These are phyloP conservation scores for Anticlea derivata DNA, from an alignment of 2,888 invertebrate species.

Conservation along the genomic window DNA sequence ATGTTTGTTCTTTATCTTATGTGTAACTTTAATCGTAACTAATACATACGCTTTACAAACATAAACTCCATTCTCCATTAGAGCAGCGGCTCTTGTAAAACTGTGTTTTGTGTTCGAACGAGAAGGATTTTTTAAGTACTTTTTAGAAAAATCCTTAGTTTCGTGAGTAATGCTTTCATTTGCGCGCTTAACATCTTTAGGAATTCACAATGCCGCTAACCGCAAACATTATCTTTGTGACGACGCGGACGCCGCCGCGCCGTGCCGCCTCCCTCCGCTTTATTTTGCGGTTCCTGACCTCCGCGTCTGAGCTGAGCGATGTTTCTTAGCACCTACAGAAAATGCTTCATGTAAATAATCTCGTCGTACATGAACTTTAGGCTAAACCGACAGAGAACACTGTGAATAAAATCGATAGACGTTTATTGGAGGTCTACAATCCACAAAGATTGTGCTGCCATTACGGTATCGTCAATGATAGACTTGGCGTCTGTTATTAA, in stretches of 20 bases:
- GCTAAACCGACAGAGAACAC: too few species aligned
- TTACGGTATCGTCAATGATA: conserved; percentile 7
- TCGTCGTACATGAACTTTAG: too few species aligned
- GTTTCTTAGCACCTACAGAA: too few species aligned
- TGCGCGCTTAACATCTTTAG: background rate
- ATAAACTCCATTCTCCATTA: conserved; percentile 23
- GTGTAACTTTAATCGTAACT: too few species aligned
- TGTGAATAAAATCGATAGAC: conserved; percentile 11
- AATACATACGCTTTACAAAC: conserved; percentile 5
- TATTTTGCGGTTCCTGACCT: conserved; percentile 57
- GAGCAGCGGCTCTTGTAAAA: conserved; percentile 12
- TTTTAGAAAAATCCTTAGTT: background rate
- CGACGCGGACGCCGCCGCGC: conserved; percentile 34
- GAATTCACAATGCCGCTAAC: conserved; percentile 2
- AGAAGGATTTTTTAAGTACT: background rate
- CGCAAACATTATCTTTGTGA: conserved; percentile 18
- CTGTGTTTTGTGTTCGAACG: background rate
- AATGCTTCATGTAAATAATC: too few species aligned
- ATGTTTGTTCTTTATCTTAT: background rate
- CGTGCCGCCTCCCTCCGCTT: conserved; percentile 19
- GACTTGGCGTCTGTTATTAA: background rate
- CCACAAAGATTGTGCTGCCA: conserved; percentile 3
- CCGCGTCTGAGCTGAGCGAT: conserved; percentile 36
- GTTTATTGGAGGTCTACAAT: background rate
- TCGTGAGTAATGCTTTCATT: background rate